Evolutionary conservation across 2,113 vertebrate genomes (phyloP), one percentile per base, ranked within the genome.

Genomic region (Bufo bufo): DNA sequence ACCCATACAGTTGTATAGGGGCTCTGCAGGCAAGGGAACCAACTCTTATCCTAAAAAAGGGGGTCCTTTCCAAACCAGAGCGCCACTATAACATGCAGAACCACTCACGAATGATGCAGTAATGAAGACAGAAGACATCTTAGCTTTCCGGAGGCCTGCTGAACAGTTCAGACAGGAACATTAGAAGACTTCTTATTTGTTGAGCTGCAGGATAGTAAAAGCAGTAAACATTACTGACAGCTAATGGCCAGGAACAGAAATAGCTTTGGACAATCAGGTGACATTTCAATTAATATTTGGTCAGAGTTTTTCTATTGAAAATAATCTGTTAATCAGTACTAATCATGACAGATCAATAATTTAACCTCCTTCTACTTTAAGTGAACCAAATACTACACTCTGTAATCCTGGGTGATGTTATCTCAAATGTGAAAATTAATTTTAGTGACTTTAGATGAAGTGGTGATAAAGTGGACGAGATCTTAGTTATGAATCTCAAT

Each of bases 401-500:
- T 45, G 12, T 77, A 74, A 83, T 77, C 71, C 47, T 78, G 49
- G 81, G 58, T 84, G 81, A 88, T 83, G 77, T 47, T 20, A 88
- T 84, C 47, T 77, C 20, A 84, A 63, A 88, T 84, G 81, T 84
- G 82, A 63, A 88, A 88, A 84, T 88, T 77, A 84, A 88, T 88
- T 84, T 88, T 66, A 56, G 81, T 88, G 81, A 61, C 87, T 88
- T 50, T 77, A 61, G 71, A 77, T 84, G 87, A 88, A 84, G 79
- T 84, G 77, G 58, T 75, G 87, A 88, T 88, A 75, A 88, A 88
- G 72, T 88, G 87, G 59, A 88, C 77, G 59, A 50, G 81, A 84
- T 77, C 72, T 72, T 84, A 84, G 87, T 88, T 88, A 84, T 84
- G 80, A 84, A 84, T 88, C 87, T 88, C 87, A 88, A 88, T 88